Evolutionary conservation across 2,888 invertebrate genomes (phyloP).

Genomic region (Chouioia cunea): DNA sequence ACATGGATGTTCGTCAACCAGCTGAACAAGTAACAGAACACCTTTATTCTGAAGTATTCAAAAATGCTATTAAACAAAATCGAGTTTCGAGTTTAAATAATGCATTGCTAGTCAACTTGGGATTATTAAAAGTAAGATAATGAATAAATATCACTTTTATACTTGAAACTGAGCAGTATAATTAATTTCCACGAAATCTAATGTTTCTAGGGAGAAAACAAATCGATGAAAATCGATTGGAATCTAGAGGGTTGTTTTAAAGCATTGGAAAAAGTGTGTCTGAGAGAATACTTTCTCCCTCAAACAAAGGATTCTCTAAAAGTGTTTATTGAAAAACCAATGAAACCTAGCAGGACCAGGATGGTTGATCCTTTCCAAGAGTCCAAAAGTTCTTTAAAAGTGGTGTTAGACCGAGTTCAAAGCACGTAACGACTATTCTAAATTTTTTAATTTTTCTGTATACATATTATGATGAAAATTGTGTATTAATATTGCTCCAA

Average conservation of each 20-base stretch:
- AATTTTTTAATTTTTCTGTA: slow-evolving; percentile 31
- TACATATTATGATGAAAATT: slow-evolving; percentile 38
- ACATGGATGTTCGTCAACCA: slow-evolving; percentile 69
- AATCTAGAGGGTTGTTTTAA: slow-evolving; percentile 75
- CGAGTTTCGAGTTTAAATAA: slow-evolving; percentile 75
- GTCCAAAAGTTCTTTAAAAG: slow-evolving; percentile 60
- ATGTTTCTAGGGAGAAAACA: slow-evolving; percentile 76
- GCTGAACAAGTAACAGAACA: slow-evolving; percentile 69
- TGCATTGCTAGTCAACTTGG: slow-evolving; percentile 75
- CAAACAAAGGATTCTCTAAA: slow-evolving; percentile 70
- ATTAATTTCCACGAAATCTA: neutral
- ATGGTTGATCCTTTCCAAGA: slow-evolving; percentile 60
- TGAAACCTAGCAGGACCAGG: slow-evolving; percentile 55
- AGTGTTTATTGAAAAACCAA: slow-evolving; percentile 70
- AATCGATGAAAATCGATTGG: slow-evolving; percentile 74
- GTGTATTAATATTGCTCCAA: slow-evolving; percentile 29
- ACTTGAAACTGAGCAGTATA: slow-evolving; percentile 11
- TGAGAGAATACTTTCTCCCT: slow-evolving; percentile 71
- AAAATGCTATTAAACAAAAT: slow-evolving; percentile 68
- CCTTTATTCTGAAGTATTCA: slow-evolving; percentile 72
- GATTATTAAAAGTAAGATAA: slow-evolving; percentile 77
- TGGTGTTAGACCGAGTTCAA: slow-evolving; percentile 54
- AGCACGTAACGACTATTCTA: slow-evolving; percentile 53
- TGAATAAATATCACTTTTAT: neutral
- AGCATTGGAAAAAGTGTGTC: slow-evolving; percentile 71